A percentile compares a stretch with the other conserved stretches of the same genome.
Conservation (phyloP, 2,888 invertebrate genomes). For the Stramonita haemastoma region DNA sequence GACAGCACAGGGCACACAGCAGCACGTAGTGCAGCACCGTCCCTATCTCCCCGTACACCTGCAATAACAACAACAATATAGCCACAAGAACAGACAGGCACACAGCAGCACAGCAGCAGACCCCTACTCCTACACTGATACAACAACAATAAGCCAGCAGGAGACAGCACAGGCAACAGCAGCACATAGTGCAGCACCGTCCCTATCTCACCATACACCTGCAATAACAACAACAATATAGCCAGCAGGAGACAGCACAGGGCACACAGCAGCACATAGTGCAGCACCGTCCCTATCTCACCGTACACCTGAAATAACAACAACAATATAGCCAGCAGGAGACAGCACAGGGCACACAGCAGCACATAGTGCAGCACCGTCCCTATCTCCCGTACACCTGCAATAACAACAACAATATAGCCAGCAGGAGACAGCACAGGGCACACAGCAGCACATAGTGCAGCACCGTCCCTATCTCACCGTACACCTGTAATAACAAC, state of each 20-base stretch:
- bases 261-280: slow-evolving; percentile 51
- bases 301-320: slow-evolving; percentile 58
- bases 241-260: slow-evolving; percentile 54
- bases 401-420: no score
- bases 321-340: slow-evolving; percentile 53
- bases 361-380: slow-evolving; percentile 51
- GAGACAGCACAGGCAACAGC: slow-evolving; percentile 52
- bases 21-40: slow-evolving; percentile 50
- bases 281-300: slow-evolving; percentile 48
- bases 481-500: slow-evolving; percentile 59
- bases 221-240: no score
- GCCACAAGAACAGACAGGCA: slow-evolving; percentile 50
- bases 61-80: slow-evolving; percentile 44
- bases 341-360: slow-evolving; percentile 53
- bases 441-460: slow-evolving; percentile 50
- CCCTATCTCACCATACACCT: slow-evolving; percentile 57
- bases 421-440: slow-evolving; percentile 53
- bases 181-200: slow-evolving; percentile 51
- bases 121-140: no score
- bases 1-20: slow-evolving; percentile 53
- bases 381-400: slow-evolving; percentile 55
- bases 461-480: slow-evolving; percentile 49
- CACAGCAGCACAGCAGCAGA: slow-evolving; percentile 54
- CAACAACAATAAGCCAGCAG: no score
- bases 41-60: slow-evolving; percentile 56